Base-by-base conservation (phyloP, 2,888 invertebrate species). In the Orthosia gothica region DNA sequence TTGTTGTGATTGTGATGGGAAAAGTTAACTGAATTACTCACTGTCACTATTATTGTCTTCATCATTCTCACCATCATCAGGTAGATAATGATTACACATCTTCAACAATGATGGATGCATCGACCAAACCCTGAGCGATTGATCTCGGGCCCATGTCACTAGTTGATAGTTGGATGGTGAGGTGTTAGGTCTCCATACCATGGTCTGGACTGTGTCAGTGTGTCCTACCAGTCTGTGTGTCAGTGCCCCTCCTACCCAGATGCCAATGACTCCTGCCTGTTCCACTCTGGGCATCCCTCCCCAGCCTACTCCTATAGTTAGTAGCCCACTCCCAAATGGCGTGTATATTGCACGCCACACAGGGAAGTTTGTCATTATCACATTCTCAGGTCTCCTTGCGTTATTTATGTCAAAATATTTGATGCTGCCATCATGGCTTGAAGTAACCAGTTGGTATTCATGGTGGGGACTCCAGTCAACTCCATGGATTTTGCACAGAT, bases 141-240 rank as follows among this genome's bases (percentile, higher is more conserved):
- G 99, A 96, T 99, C 99, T 91, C 99, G 98, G 0, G 99, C 99
- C 99, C 99, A 99, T 3, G 99, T 99, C 0, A 99, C 98, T 62
- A 99, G 95, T 92, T 99, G 99, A 90, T 98, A 98, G 90, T 98
- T 98, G 20, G 97, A 96, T 61, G 97, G 97, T 78, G 97, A 97
- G 92, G 95, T 91, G 89, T 98, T 97, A 80, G 98, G 98, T 69
- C 99, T 97, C 99, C 99, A 99, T 82, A 99, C 99, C 97, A 99
- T 99, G 90, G 99, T 99, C 75, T 99, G 97, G 11, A 99, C 99
- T 61, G 99, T 99, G 95, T 99, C 99, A 12, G 98, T 98, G 90
- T 99, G 99, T 0, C 99, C 99, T n/a, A 98, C 98, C 92, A 99
- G 98, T 47, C 99, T 98, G 91, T 99, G 99, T 61, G 99, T 98